These are phyloP conservation scores for Dendrolimus houi DNA, from an alignment of 2,888 invertebrate species.

Conservation along the genomic window DNA sequence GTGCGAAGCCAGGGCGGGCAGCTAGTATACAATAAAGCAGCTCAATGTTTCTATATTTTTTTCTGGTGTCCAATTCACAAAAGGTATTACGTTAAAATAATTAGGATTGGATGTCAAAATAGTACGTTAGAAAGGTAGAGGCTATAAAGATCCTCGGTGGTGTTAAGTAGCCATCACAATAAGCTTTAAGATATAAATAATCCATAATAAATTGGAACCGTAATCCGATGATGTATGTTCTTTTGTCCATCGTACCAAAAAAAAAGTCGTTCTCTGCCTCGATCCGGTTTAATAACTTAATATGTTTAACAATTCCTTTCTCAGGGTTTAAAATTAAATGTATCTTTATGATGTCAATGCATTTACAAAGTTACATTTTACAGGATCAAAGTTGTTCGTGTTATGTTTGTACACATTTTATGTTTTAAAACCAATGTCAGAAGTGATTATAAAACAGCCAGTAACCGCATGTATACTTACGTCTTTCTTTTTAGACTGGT, in stretches of 20 bases:
- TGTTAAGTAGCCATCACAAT: constrained; percentile 57
- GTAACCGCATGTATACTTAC: too few species aligned
- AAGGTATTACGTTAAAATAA: constrained; percentile 63
- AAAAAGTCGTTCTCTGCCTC: constrained; percentile 41
- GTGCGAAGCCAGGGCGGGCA: too few species aligned
- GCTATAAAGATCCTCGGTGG: constrained; percentile 40
- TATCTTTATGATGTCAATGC: constrained; percentile 23
- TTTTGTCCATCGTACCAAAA: constrained; percentile 40
- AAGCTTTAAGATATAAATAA: constrained; percentile 47
- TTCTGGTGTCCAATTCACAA: constrained; percentile 36
- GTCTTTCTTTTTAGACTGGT: too few species aligned
- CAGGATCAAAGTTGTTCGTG: neutral
- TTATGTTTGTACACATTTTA: neutral
- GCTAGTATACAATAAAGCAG: constrained; percentile 28
- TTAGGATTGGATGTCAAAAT: constrained; percentile 68
- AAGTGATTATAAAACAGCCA: too few species aligned
- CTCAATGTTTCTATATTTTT: constrained; percentile 27
- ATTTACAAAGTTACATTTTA: constrained; percentile 10
- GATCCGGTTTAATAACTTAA: constrained; percentile 54
- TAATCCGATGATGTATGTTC: constrained; percentile 65
- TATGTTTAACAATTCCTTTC: constrained; percentile 53
- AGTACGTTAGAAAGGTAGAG: constrained; percentile 37
- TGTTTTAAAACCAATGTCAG: too few species aligned
- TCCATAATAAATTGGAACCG: constrained; percentile 59
- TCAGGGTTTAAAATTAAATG: constrained; percentile 39